These are phyloP conservation scores for Toxostoma redivivum DNA, from an alignment of 2,113 vertebrate genomes.

Conservation along the genomic window DNA sequence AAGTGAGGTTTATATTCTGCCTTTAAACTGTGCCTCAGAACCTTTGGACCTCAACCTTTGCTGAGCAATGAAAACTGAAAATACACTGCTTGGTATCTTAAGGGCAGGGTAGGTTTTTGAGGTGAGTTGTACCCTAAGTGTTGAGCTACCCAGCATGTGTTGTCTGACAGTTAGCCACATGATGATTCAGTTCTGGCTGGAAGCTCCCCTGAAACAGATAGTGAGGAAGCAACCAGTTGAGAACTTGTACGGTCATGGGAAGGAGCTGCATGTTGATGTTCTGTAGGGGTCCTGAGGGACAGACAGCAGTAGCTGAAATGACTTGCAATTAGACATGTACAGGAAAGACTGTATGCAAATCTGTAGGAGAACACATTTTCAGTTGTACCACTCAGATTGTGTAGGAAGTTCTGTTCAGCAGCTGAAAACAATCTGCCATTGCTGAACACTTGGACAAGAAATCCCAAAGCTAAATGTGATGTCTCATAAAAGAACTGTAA, in stretches of 20 bases:
- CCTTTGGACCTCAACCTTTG: background rate
- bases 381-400: background rate
- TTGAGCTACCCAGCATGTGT: fast-evolving
- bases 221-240: background rate
- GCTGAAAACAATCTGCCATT: background rate
- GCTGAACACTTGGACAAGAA: background rate
- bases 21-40: background rate
- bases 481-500: background rate
- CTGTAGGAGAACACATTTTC: background rate
- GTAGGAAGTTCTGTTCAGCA: background rate
- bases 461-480: background rate
- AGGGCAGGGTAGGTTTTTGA: background rate
- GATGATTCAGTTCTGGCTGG: background rate
- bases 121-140: background rate
- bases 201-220: background rate
- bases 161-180: fast-evolving
- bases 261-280: background rate
- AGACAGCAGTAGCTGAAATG: background rate
- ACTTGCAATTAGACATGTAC: background rate
- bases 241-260: background rate
- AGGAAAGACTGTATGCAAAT: background rate
- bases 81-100: background rate
- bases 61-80: background rate
- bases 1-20: background rate
- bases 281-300: background rate